phyloP scores from a whole-genome alignment of 2,888 invertebrate species.

The Synergus itoensis region DNA sequence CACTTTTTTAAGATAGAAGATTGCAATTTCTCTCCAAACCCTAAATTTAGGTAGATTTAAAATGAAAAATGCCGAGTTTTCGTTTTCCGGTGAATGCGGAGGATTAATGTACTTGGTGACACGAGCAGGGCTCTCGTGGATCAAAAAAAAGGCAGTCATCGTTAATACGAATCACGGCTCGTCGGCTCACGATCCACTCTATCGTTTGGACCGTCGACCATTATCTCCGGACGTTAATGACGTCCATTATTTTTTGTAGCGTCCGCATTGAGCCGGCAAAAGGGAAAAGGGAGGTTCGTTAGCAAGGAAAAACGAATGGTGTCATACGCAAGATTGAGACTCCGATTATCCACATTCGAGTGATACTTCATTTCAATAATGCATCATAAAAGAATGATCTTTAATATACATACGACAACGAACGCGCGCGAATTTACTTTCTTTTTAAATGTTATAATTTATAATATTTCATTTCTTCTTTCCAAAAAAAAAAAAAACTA shows the following conservation, averaged over 20 bases:
- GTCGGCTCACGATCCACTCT: slow-evolving; percentile 22
- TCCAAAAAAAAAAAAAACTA: no score
- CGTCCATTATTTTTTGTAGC: slow-evolving; percentile 71
- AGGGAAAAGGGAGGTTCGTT: slow-evolving; percentile 54
- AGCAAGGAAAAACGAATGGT: slow-evolving; percentile 46
- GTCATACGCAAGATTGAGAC: slow-evolving; percentile 22
- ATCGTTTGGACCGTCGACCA: slow-evolving; percentile 55
- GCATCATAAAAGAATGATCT: not conserved
- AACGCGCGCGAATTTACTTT: no score
- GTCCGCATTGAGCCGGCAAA: slow-evolving; percentile 53
- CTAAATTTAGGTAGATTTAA: not conserved
- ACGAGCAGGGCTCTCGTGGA: not conserved
- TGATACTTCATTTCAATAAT: slow-evolving; percentile 26
- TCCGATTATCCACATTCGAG: slow-evolving; percentile 27
- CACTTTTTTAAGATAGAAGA: no score
- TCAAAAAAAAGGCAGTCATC: slow-evolving; percentile 50
- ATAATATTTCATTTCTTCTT: no score
- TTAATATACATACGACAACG: no score
- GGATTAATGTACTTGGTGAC: slow-evolving; percentile 32
- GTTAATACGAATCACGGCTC: slow-evolving; percentile 54
- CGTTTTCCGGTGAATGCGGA: not conserved
- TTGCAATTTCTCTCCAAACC: no score
- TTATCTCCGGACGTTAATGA: slow-evolving; percentile 70
- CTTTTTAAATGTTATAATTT: no score
- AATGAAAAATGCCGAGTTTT: slow-evolving; percentile 12